Evolutionary conservation across 2,888 invertebrate species (phyloP).

Genomic region (Aphrophora alni): DNA sequence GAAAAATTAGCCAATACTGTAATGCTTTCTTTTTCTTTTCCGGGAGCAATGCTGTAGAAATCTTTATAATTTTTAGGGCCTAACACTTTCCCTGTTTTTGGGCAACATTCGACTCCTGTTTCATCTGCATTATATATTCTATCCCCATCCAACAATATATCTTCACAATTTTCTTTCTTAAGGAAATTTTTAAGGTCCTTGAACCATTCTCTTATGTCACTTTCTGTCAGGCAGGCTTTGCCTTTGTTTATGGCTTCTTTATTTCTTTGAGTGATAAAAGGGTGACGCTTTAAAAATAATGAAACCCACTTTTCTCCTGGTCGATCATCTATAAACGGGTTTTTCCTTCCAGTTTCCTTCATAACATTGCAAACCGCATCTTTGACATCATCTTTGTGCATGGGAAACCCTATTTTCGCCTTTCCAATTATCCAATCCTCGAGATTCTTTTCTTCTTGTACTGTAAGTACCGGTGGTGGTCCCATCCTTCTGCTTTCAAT

Average conservation of each 20-base stretch:
- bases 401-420: constrained; percentile 50
- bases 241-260: constrained; percentile 35
- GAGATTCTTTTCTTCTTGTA: background rate
- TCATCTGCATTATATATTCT: constrained; percentile 50
- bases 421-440: constrained; percentile 47
- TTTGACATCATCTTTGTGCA: constrained; percentile 50
- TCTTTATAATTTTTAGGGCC: constrained; percentile 46
- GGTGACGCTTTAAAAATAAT: constrained; percentile 41
- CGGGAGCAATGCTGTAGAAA: constrained; percentile 41
- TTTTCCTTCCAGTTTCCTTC: constrained; percentile 37
- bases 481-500: background rate
- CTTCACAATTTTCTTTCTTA: constrained; percentile 41
- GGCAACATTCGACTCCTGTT: constrained; percentile 43
- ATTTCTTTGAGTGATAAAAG: constrained; percentile 36
- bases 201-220: constrained; percentile 49
- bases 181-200: constrained; percentile 45
- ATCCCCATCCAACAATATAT: constrained; percentile 20
- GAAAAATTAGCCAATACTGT: constrained; percentile 42
- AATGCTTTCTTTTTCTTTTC: constrained; percentile 47
- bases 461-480: constrained; percentile 3
- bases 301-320: constrained; percentile 44
- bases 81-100: constrained; percentile 46
- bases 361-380: constrained; percentile 47
- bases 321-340: constrained; percentile 42
- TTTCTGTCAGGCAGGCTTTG: constrained; percentile 48